Evolutionary conservation across 2,113 vertebrate species (phyloP), one percentile per base, ranked within the genome.

Genomic region (Tragelaphus strepsiceros): DNA sequence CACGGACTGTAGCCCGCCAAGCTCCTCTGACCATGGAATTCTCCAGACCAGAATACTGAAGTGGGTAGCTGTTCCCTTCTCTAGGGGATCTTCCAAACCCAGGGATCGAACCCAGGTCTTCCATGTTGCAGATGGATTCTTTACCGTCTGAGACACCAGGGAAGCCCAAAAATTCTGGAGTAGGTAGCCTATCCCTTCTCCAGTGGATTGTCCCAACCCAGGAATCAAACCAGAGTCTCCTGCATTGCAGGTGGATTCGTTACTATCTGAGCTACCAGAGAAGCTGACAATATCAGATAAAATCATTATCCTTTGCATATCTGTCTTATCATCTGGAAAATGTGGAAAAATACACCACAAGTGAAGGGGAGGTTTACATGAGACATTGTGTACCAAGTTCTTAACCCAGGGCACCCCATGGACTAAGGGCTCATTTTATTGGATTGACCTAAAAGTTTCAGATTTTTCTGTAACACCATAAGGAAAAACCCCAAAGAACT

Each of bases 1-100:
- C 28, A 16, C 2, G 0, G 28, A 32, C 61, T 39, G 10, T 39
- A 22, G 67, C n/a, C n/a, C 1, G 0, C n/a, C n/a, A 39, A n/a
- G 19, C n/a, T 71, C 5, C 67, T 39, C 67, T 71, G n/a, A 39
- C 67, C n/a, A 71, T 0, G 2, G 67, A 13, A 39, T 71, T 71
- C n/a, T 39, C n/a, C 10, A 71, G 67, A 19, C 67, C 67, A 39
- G 67, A 39, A 71, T 71, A 71, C 10, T 22, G 67, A 39, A 71
- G n/a, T 71, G n/a, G n/a, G 67, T 39, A 39, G 67, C 67, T 71
- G 67, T 71, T 22, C 35, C n/a, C 67, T 71, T 39, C 19, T 39
- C 67, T 19, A 71, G n/a, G 19, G 21, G 19, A 22, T 71, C 67
- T 71, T 71, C 67, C 67, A 10, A 2, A 71, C 67, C 1, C 67